Conservation (phyloP, 64 coral and sea anemone genomes). For the Platygyra sinensis region DNA sequence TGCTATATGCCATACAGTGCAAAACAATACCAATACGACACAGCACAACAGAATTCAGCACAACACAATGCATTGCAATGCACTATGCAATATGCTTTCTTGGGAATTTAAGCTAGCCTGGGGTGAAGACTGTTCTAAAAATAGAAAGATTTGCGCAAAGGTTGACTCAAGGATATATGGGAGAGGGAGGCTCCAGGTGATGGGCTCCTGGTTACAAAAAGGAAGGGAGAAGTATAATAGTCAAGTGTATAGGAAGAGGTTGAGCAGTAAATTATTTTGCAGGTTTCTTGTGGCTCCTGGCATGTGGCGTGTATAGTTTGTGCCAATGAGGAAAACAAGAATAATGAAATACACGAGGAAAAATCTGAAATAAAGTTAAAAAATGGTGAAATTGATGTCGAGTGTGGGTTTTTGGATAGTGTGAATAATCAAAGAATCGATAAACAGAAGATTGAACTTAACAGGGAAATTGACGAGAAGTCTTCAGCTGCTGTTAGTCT, state of each 20-base stretch:
- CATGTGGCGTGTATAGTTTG: slow-evolving; percentile 83
- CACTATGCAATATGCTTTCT: no score
- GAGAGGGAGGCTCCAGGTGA: no score
- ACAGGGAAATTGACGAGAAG: neutral
- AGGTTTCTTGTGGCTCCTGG: slow-evolving; percentile 93
- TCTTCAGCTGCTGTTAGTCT: neutral
- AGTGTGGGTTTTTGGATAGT: neutral
- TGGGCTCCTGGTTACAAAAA: no score
- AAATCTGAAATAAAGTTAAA: neutral
- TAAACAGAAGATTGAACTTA: neutral
- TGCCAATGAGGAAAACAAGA: neutral
- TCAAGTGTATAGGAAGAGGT: neutral
- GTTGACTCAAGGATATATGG: no score
- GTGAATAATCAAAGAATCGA: neutral
- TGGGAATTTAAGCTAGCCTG: no score
- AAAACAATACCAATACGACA: no score
- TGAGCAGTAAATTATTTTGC: neutral
- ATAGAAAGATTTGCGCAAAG: no score
- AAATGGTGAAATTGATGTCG: neutral
- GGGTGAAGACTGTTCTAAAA: no score
- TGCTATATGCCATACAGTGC: no score
- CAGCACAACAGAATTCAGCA: no score
- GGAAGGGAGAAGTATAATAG: no score
- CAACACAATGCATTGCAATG: no score
- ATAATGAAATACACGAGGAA: neutral